phyloP scores from a whole-genome alignment of 2,888 invertebrate genomes.

The Andrena minutula region DNA sequence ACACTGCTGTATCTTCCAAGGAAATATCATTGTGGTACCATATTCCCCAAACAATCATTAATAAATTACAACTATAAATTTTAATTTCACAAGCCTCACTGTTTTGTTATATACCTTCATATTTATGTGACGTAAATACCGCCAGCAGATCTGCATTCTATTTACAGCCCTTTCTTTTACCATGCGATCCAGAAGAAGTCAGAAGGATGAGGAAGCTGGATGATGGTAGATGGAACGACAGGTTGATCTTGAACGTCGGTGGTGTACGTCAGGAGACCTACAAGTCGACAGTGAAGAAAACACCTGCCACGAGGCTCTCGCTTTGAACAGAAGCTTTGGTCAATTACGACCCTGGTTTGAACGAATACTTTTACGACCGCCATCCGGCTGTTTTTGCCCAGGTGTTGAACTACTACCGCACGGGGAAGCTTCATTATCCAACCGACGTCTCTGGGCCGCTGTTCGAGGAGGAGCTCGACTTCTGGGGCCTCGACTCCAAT shows the following conservation, averaged over 20 bases:
- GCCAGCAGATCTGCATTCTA: neutral
- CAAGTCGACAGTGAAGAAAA: constrained; percentile 98
- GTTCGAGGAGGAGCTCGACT: constrained; percentile 99
- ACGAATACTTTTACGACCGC: constrained; percentile 99
- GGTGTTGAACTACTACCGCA: constrained; percentile 98
- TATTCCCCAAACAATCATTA: neutral
- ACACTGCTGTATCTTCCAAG: no score
- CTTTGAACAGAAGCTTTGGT: constrained; percentile 97
- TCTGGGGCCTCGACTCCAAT: constrained; percentile 99
- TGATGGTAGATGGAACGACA: constrained; percentile 63
- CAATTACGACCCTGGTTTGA: constrained; percentile 99
- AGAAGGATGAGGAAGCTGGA: constrained; percentile 87
- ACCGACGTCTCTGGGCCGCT: constrained; percentile 99
- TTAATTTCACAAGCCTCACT: neutral
- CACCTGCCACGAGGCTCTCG: constrained; percentile 97
- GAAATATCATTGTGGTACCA: no score
- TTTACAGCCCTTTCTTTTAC: constrained; percentile 2
- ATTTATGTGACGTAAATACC: neutral
- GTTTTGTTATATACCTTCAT: neutral
- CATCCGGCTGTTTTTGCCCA: constrained; percentile 99
- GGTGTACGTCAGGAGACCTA: constrained; percentile 99
- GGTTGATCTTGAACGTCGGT: constrained; percentile 97
- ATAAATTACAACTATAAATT: neutral
- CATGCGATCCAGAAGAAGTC: constrained; percentile 20
- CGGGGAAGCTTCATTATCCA: constrained; percentile 99